A percentile compares a stretch with the other conserved stretches of the same genome.
These are phyloP conservation scores for Taurulus bubalis DNA, from an alignment of 2,113 vertebrate species.

Conservation along the genomic window DNA sequence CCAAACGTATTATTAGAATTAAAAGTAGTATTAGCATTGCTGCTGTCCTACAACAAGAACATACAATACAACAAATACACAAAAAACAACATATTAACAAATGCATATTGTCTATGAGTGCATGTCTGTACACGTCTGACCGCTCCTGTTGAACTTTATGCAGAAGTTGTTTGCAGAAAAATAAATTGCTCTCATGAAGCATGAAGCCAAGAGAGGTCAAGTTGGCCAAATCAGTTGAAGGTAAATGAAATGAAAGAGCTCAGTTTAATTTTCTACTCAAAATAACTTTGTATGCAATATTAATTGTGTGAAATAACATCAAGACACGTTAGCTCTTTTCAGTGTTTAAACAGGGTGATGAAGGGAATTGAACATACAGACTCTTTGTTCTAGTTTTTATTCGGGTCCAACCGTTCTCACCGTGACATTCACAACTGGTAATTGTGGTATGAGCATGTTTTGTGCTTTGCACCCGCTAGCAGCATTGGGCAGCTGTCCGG, in stretches of 20 bases:
- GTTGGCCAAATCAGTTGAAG: background rate
- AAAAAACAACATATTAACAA: background rate
- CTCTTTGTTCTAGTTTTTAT: conserved; percentile 64
- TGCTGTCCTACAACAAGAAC: background rate
- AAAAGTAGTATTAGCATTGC: background rate
- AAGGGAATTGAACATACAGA: conserved; percentile 43
- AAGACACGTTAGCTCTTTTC: background rate
- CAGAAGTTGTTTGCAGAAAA: background rate
- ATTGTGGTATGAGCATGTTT: conserved; percentile 38
- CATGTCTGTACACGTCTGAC: background rate
- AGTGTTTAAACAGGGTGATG: conserved; percentile 24
- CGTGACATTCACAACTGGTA: conserved; percentile 50
- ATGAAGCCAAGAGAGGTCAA: background rate
- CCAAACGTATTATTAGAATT: background rate
- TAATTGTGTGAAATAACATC: background rate
- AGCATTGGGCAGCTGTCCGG: conserved; percentile 58
- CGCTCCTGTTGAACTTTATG: background rate
- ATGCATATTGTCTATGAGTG: background rate
- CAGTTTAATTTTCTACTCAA: background rate
- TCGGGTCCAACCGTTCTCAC: conserved; percentile 49
- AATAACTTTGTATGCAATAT: background rate
- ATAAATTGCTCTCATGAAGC: background rate
- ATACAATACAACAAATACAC: background rate
- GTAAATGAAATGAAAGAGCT: conserved; percentile 2
- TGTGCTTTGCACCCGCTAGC: conserved; percentile 70